Percentiles rank a stretch among this genome's conserved stretches.
These are phyloP conservation scores for Pinctada fucata DNA, from an alignment of 2,888 invertebrate genomes.

Conservation along the genomic window DNA sequence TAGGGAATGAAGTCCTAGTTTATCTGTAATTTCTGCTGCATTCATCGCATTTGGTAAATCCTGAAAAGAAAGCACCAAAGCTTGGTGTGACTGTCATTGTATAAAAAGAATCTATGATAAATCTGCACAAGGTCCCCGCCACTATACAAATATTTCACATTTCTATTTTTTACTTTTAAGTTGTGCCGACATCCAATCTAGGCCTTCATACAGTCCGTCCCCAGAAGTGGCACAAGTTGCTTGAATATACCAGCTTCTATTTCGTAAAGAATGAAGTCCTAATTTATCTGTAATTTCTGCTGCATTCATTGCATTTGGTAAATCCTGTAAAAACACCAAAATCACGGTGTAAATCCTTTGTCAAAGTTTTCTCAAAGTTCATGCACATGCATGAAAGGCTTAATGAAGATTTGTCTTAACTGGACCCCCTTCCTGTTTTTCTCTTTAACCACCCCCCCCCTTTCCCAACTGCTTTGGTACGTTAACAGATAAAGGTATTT, in stretches of 20 bases:
- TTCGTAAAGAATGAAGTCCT: constrained; percentile 80
- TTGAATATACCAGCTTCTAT: constrained; percentile 76
- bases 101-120: too few relatives aligned
- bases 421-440: too few relatives aligned
- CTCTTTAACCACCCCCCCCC: too few relatives aligned
- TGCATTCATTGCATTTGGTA: constrained; percentile 99
- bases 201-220: constrained; percentile 98
- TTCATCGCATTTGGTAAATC: constrained; percentile 99
- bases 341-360: neutral
- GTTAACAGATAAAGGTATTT: too few relatives aligned
- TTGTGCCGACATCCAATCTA: constrained; percentile 99
- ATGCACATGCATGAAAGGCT: too few relatives aligned
- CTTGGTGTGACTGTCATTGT: too few relatives aligned
- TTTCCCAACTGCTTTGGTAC: too few relatives aligned
- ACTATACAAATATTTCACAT: too few relatives aligned
- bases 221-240: constrained; percentile 96
- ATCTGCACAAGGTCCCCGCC: too few relatives aligned
- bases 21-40: constrained; percentile 99
- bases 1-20: constrained; percentile 84
- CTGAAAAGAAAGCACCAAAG: constrained; percentile 78
- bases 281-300: constrained; percentile 99
- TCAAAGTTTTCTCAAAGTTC: too few relatives aligned
- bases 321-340: constrained; percentile 84
- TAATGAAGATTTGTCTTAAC: too few relatives aligned
- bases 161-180: constrained; percentile 85